Percentiles rank a stretch among this genome's conserved stretches.
Conservation (phyloP, 2,888 invertebrate species). For the Sarcophaga rosellei region DNA sequence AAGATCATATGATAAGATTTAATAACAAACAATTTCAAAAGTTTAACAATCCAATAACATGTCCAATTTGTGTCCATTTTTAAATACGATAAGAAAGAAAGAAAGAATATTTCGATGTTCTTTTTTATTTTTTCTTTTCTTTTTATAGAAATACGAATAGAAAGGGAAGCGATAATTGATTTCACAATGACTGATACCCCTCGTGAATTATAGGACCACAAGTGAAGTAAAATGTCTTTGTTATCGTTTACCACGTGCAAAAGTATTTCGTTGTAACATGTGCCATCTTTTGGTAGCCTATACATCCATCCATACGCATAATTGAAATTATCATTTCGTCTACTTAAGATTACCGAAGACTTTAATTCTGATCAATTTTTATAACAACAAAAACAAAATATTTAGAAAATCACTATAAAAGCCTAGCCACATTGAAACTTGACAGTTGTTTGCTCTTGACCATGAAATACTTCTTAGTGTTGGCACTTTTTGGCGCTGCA, state of each 20-base stretch:
- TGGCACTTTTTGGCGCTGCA: slow-evolving; percentile 25
- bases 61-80: background rate
- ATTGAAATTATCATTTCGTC: no score
- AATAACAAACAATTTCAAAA: background rate
- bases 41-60: background rate
- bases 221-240: background rate
- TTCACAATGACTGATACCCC: background rate
- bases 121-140: no score
- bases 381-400: background rate
- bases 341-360: no score
- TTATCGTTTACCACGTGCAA: background rate
- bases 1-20: background rate
- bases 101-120: no score
- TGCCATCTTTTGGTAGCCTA: background rate
- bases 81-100: background rate
- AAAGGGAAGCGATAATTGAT: no score
- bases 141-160: no score
- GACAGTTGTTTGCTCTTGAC: slow-evolving; percentile 8
- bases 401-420: background rate
- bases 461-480: slow-evolving; percentile 45
- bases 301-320: no score
- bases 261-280: background rate
- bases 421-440: background rate
- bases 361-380: no score
- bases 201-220: background rate